A percentile compares a stretch with the other conserved stretches of the same genome.
phyloP scores from a whole-genome alignment of 2,797 vertebrate genomes.

The Amblyraja radiata region DNA sequence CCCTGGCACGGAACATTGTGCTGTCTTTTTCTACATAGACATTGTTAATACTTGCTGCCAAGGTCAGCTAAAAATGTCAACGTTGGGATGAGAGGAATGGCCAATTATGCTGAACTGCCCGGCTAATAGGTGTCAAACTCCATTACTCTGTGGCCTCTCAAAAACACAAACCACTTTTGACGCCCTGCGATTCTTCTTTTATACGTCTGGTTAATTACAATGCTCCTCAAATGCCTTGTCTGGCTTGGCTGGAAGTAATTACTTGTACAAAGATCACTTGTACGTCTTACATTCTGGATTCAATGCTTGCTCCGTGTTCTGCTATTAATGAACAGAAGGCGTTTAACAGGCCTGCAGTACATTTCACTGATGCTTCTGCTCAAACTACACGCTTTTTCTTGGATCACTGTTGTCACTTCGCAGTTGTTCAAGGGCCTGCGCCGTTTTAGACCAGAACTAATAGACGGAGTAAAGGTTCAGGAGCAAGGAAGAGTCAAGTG shows the following conservation, averaged over 20 bases:
- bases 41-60: not conserved
- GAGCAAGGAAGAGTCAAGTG: not conserved
- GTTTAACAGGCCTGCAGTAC: no score
- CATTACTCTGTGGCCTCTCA: not conserved
- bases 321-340: not conserved
- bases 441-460: no score
- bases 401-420: not conserved
- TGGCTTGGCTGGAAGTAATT: not conserved
- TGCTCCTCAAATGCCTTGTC: not conserved
- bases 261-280: slow-evolving; percentile 3
- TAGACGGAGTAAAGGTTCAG: not conserved
- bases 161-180: not conserved
- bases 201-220: not conserved
- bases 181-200: not conserved
- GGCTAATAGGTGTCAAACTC: not conserved
- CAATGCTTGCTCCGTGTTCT: not conserved
- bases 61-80: not conserved
- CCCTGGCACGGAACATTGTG: no score
- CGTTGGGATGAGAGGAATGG: not conserved
- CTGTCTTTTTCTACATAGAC: not conserved
- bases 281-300: not conserved
- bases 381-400: not conserved
- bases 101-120: not conserved
- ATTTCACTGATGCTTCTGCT: not conserved
- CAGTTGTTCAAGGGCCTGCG: not conserved